Evolutionary conservation across 2,113 vertebrate species (phyloP).

Genomic region (Rhagologus leucostigma): DNA sequence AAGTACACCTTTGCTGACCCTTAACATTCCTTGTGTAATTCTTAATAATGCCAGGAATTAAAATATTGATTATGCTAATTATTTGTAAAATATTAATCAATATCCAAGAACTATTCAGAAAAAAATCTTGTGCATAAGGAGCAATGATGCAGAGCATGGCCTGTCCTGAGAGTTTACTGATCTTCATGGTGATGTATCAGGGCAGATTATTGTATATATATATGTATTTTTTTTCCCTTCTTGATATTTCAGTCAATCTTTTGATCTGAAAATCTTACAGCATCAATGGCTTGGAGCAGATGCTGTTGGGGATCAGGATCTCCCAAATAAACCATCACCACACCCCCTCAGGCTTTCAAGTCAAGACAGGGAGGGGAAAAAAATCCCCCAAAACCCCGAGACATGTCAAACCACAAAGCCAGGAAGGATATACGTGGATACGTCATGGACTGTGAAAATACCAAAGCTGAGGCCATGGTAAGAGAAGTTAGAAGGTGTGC

Average conservation of each 20-base stretch:
- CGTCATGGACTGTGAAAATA: not conserved
- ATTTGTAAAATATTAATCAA: not conserved
- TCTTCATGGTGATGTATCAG: not conserved
- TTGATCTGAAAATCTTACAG: not conserved
- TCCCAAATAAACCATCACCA: not conserved
- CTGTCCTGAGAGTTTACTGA: not conserved
- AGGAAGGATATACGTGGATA: accelerated
- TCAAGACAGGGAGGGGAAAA: not conserved
- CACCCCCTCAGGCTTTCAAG: not conserved
- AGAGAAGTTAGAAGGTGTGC: not conserved
- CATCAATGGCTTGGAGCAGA: not conserved
- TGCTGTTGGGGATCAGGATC: not conserved
- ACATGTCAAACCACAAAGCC: not conserved
- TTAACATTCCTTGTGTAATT: not conserved
- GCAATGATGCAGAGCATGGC: not conserved
- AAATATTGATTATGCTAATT: not conserved
- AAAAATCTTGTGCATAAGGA: not conserved
- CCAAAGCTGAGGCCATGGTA: not conserved
- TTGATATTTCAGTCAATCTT: not conserved
- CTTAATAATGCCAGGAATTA: not conserved
- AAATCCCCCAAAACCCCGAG: accelerated
- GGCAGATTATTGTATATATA: not conserved
- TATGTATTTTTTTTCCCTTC: not conserved
- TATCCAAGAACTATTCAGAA: not conserved
- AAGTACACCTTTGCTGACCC: not conserved